Conservation (phyloP, 2,113 vertebrate species). For the Calyptommatus sinebrachiatus region DNA sequence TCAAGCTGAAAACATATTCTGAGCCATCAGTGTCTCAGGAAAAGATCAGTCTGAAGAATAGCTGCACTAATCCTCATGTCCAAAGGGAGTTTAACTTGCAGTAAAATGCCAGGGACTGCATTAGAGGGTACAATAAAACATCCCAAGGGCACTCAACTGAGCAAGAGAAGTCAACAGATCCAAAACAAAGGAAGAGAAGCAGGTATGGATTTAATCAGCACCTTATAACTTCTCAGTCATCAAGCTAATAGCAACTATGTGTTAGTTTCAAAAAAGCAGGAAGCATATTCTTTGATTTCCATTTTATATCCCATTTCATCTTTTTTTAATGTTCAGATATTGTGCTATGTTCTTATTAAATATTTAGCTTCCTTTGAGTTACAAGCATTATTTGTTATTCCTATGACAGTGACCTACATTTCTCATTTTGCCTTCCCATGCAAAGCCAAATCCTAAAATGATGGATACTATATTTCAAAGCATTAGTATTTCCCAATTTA, state of each 20-base stretch:
- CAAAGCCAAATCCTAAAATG: background rate
- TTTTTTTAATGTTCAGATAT: slow-evolving; percentile 3
- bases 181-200: background rate
- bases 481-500: background rate
- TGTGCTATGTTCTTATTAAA: background rate
- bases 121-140: background rate
- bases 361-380: background rate
- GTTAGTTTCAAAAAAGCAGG: background rate
- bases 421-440: background rate
- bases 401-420: slow-evolving; percentile 17
- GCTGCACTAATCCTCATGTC: slow-evolving; percentile 8
- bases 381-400: background rate
- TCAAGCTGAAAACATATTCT: slow-evolving; percentile 9
- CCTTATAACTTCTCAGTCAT: background rate
- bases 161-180: background rate
- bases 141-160: slow-evolving; percentile 21
- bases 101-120: slow-evolving; percentile 30
- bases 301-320: background rate
- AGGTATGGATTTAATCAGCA: background rate
- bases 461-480: background rate
- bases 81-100: slow-evolving; percentile 40
- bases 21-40: background rate
- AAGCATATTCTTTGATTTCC: background rate
- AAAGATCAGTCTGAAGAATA: slow-evolving; percentile 32
- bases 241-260: slow-evolving; percentile 7